A percentile compares a stretch with the other conserved stretches of the same genome.
Evolutionary conservation across 2,888 invertebrate species (phyloP).

Genomic region (Gymnosoma rotundatum): DNA sequence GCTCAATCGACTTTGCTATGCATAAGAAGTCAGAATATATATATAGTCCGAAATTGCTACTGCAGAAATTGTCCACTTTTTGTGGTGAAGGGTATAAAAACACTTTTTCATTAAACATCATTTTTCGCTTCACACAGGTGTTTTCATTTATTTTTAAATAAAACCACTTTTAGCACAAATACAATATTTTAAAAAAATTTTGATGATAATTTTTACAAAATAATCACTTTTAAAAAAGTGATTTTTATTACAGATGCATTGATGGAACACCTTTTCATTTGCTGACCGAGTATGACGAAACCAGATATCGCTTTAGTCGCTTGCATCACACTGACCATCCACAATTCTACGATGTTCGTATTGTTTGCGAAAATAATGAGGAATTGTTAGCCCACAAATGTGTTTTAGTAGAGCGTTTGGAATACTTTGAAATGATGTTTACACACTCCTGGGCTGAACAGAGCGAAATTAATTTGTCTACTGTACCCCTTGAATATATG

Average conservation of each 20-base stretch:
- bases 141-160: too few relatives aligned
- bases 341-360: constrained; percentile 85
- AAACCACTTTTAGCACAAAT: not conserved
- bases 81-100: too few relatives aligned
- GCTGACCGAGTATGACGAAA: constrained; percentile 71
- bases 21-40: too few relatives aligned
- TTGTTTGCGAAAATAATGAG: constrained; percentile 83
- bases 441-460: constrained; percentile 87
- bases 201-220: not conserved
- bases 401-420: constrained; percentile 90
- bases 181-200: not conserved
- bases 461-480: constrained; percentile 77
- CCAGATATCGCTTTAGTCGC: constrained; percentile 77
- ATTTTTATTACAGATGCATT: constrained; percentile 69
- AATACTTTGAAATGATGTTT: constrained; percentile 94
- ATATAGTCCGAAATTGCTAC: too few relatives aligned
- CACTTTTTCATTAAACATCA: too few relatives aligned
- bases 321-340: constrained; percentile 83
- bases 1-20: too few relatives aligned
- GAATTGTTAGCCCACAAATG: constrained; percentile 89
- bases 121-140: too few relatives aligned
- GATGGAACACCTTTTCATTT: constrained; percentile 72
- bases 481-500: constrained; percentile 82
- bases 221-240: not conserved
- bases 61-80: too few relatives aligned